Base-by-base conservation (phyloP, 2,113 vertebrate species). In the Equus quagga region DNA sequence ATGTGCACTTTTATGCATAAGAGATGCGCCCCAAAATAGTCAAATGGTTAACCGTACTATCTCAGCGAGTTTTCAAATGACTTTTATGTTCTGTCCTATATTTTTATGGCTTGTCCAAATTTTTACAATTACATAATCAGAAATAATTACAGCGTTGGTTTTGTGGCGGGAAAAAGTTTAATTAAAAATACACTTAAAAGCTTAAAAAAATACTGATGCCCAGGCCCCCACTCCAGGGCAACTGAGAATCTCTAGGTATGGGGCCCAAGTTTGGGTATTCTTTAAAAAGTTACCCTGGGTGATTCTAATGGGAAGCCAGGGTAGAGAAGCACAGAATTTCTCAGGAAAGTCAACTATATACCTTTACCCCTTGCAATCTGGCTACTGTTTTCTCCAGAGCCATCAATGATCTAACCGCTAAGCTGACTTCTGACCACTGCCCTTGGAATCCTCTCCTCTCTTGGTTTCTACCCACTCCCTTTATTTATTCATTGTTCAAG, bases 141-240 rank as follows among this genome's bases (percentile, higher is more conserved):
- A 93, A 90, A 81, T 7, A 85, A 90, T 58, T 64, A 79, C 65
- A 85, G 79, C 85, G 21, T 80, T 86, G 65, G 26, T 85, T 95
- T 89, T 60, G 8, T 85, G n/a, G 33, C 73, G 13, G 51, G 41
- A 51, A 96, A 81, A 28, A 0, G 5, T 64, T 80, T 56, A 76
- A 95, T 58, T 85, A 84, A 84, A 88, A 85, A 89, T 58, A 49
- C 19, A 79, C 24, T 85, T 58, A 13, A 49, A 75, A 64, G 21
- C n/a, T 54, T 72, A 9, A 54, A 44, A 41, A 64, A 28, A 54
- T 54, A 72, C 15, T 33, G n/a, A 82, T 62, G n/a, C 21, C 26
- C 28, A 73, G 44, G 5, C 19, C 56, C 13, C 33, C 44, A 73
- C 56, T 33, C 76, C n/a, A 82, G 46, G 31, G 8, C 8, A 70